Conservation (phyloP, 2,888 invertebrate genomes). For the Amiota minor region DNA sequence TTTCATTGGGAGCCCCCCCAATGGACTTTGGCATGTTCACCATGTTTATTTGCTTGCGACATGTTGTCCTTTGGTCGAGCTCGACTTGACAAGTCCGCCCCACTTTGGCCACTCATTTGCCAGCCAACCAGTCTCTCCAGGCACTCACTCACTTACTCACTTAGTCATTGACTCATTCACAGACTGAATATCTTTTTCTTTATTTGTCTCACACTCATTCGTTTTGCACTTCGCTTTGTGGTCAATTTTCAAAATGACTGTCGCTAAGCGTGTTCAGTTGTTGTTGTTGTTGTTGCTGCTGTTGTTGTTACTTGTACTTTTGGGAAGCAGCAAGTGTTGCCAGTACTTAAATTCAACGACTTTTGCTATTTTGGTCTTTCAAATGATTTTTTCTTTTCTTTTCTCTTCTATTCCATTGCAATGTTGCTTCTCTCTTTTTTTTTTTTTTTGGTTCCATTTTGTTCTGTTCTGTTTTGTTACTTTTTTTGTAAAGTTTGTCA, state of each 20-base stretch:
- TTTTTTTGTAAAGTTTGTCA: slow-evolving; percentile 35
- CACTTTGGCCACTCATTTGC: too few relatives aligned
- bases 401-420: slow-evolving; percentile 14
- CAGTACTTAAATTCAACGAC: slow-evolving; percentile 35
- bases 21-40: neutral
- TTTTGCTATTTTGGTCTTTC: slow-evolving; percentile 14
- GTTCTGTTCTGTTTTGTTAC: slow-evolving; percentile 39
- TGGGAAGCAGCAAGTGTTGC: slow-evolving; percentile 30
- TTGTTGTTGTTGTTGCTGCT: slow-evolving; percentile 14
- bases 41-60: slow-evolving; percentile 34
- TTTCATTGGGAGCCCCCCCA: neutral
- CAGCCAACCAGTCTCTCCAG: too few relatives aligned
- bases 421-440: slow-evolving; percentile 24
- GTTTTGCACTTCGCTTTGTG: slow-evolving; percentile 51
- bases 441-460: neutral
- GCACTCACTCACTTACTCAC: too few relatives aligned
- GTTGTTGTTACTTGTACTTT: slow-evolving; percentile 5
- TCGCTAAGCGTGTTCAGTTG: slow-evolving; percentile 50
- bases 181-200: slow-evolving; percentile 37
- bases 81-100: slow-evolving; percentile 13
- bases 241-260: slow-evolving; percentile 67
- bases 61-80: slow-evolving; percentile 38
- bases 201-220: slow-evolving; percentile 32
- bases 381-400: neutral
- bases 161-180: too few relatives aligned